Evolutionary conservation across 2,113 vertebrate genomes (phyloP), one percentile per base, ranked within the genome.

Genomic region (Peromyscus californicus): DNA sequence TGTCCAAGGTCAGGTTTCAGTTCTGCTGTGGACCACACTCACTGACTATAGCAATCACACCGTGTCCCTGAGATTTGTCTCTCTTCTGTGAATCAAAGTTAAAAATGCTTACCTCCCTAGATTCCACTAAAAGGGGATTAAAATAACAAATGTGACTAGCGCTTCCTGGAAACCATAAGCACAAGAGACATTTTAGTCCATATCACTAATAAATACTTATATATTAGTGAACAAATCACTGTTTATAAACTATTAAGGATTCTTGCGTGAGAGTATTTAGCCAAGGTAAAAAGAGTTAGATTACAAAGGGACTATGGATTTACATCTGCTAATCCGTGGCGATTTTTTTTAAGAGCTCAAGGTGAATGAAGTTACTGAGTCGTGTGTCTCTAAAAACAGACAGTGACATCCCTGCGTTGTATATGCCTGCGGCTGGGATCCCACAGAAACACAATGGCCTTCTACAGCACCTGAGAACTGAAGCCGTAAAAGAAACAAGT

Each of bases 251-350:
- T 45, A 65, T 65, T 69, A 9, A 42, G n/a, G 72, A 90, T 93
- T 94, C 65, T 70, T 91, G 48, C 61, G 31, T 94, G 26, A 95
- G 45, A 72, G 1, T n/a, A 70, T 39, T 83, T 7, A 31, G 4
- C 11, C 76, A 88, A 95, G 48, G 39, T 9, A 26, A 45, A 86
- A 89, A 42, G 79, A 48, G 1, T 42, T 63, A 84, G 29, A 84
- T 84, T 42, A 63, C 59, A 84, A 63, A 63, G 42, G 59, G 36
- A 57, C 83, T 90, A 69, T 94, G 74, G 67, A 84, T 95, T 94
- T 54, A 76, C 29, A 42, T 76, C 31, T 89, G 39, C 65, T 96
- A 94, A 97, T 87, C 92, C 54, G 63, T 84, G 90, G 76, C 36
- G 48, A 65, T 36, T 91, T 82, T 96, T n/a, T 83, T 51, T 10